Base-by-base conservation (phyloP, 2,888 invertebrate genomes). In the Ceramica pisi region DNA sequence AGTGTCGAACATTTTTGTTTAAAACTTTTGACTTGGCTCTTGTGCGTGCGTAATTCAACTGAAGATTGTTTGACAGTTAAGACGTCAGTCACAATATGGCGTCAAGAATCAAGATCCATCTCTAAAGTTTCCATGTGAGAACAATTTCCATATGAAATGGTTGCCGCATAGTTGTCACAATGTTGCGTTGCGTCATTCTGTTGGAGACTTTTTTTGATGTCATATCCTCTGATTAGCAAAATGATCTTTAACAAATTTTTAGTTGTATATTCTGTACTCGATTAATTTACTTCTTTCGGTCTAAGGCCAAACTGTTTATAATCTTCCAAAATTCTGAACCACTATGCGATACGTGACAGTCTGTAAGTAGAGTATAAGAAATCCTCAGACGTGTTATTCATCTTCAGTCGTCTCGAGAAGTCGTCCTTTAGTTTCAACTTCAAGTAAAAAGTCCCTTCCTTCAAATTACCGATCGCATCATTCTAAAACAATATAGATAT, bases 401-500 rank as follows among this genome's bases (percentile, higher is more conserved):
- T 31, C 64, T 71, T 38, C 38, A 6, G 16, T 12, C 6, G 1
- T 23, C 16, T 44, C 2, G 38, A 31, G 1, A 26, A 48, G 26
- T 6, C 16, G 16, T 9, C 61, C 31, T 60, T 35, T 35, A 60
- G 8, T 61, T 44, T 46, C 21, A 21, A 46, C 21, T 31, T 56
- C 14, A 9, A 46, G 21, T 55, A 38, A 10, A 57, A 75, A 57
- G 35, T 38, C 21, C 26, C 19, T 19, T 23, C 1, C 35, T 16
- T 19, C 8, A 23, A 53, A 38, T 14, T 23, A 48, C 31, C 56
- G 48, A 71, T 53, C 6, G n/a, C 61, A 60, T 51, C 19, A 26
- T 46, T 74, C 57, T 63, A 65, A 61, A 80, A 72, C 67, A 71
- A 73, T 71, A 60, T 60, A 67, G 44, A 70, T 66, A 71, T 73